phyloP scores from a whole-genome alignment of 1,140 invertebrate genomes.

The Palaemon carinicauda region DNA sequence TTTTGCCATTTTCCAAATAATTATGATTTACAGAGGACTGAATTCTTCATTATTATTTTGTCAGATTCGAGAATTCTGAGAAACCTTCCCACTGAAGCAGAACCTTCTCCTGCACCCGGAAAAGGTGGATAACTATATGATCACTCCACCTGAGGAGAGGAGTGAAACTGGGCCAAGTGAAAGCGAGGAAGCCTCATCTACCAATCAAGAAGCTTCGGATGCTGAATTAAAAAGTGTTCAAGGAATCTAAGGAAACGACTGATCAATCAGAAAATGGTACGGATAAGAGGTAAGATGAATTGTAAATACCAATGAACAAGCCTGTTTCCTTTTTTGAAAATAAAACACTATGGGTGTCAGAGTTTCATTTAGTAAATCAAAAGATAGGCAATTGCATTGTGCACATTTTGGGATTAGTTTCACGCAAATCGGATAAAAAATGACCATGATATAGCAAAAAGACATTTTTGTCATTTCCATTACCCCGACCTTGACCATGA shows the following conservation, averaged over 20 bases:
- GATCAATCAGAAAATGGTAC: neutral
- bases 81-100: slow-evolving; percentile 6
- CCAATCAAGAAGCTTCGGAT: neutral
- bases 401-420: too few relatives aligned
- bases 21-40: too few relatives aligned
- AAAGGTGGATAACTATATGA: neutral
- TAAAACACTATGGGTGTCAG: too few relatives aligned
- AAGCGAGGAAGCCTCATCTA: neutral
- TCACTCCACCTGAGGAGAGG: neutral
- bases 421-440: too few relatives aligned
- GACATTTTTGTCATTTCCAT: too few relatives aligned
- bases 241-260: neutral
- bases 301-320: too few relatives aligned
- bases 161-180: neutral
- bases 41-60: neutral
- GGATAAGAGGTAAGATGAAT: slow-evolving; percentile 3
- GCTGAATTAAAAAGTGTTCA: neutral
- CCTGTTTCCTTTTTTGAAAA: too few relatives aligned
- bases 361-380: too few relatives aligned
- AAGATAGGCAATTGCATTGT: too few relatives aligned
- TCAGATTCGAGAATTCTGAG: slow-evolving; percentile 39
- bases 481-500: too few relatives aligned
- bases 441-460: too few relatives aligned
- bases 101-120: slow-evolving; percentile 35
- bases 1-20: too few relatives aligned